Evolutionary conservation across 2,888 invertebrate genomes (phyloP).

Genomic region (Meliscaeva auricollis): DNA sequence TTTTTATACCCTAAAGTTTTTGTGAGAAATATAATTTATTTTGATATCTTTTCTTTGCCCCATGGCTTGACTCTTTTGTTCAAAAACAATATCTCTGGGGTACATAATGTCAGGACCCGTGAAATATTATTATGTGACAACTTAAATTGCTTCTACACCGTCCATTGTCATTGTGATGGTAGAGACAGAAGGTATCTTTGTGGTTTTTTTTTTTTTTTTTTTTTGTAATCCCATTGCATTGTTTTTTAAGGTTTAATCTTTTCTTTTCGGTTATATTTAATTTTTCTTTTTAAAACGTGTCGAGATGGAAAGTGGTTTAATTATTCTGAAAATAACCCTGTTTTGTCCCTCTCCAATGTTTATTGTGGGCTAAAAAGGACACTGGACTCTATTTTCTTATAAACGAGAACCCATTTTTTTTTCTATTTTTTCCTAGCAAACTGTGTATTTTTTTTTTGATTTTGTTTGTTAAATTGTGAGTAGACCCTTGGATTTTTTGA

Average conservation of each 20-base stretch:
- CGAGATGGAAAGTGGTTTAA: not conserved
- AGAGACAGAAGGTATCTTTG: not conserved
- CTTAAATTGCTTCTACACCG: conserved; percentile 11
- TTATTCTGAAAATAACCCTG: not conserved
- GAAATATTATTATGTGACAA: conserved; percentile 31
- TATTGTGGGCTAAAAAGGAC: not conserved
- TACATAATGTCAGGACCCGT: conserved; percentile 5
- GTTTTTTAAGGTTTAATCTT: conserved; percentile 9
- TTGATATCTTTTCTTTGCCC: not conserved
- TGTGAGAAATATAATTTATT: not conserved
- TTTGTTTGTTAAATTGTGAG: not conserved
- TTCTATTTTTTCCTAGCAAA: not conserved
- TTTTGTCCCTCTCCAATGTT: not conserved
- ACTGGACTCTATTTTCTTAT: too few relatives aligned
- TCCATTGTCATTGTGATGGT: too few relatives aligned
- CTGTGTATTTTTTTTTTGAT: too few relatives aligned
- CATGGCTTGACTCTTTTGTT: not conserved
- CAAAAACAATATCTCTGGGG: conserved; percentile 5
- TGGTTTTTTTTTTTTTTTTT: not conserved
- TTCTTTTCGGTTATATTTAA: not conserved
- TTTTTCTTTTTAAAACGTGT: conserved; percentile 3
- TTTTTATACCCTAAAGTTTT: not conserved
- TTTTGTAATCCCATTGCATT: conserved; percentile 1
- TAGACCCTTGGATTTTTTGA: not conserved
- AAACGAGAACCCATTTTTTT: conserved; percentile 5